These are phyloP conservation scores for Geophilus truncorum DNA, from an alignment of 2,888 invertebrate genomes.

Conservation along the genomic window DNA sequence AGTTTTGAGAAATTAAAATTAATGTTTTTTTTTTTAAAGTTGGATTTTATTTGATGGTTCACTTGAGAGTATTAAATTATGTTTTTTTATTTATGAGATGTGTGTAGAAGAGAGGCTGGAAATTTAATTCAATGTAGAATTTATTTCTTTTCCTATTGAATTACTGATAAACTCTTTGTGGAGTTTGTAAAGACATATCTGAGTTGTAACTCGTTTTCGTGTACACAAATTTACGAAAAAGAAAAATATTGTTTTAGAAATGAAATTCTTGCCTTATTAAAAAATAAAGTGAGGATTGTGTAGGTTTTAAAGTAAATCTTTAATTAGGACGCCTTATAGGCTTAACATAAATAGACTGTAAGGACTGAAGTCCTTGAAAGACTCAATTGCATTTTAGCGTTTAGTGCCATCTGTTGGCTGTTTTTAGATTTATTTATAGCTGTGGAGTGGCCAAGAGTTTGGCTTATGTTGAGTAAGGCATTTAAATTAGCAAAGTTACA, in stretches of 20 bases:
- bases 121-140: neutral
- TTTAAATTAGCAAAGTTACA: neutral
- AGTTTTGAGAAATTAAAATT: neutral
- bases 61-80: neutral
- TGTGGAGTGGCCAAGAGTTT: neutral
- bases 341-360: too few relatives aligned
- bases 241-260: neutral
- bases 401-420: constrained; percentile 10
- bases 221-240: neutral
- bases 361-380: too few relatives aligned
- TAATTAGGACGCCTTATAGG: too few relatives aligned
- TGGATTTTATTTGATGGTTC: too few relatives aligned
- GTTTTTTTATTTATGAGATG: too few relatives aligned
- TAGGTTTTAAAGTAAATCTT: neutral
- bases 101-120: neutral
- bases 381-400: neutral
- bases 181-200: neutral
- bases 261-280: neutral
- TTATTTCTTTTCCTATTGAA: neutral
- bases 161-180: neutral
- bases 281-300: neutral
- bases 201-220: neutral
- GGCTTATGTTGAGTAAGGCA: neutral
- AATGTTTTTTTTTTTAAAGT: neutral
- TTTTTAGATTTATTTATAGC: neutral